Conservation (phyloP, 2,113 vertebrate species). For the Cyphomyrus discorhynchus region DNA sequence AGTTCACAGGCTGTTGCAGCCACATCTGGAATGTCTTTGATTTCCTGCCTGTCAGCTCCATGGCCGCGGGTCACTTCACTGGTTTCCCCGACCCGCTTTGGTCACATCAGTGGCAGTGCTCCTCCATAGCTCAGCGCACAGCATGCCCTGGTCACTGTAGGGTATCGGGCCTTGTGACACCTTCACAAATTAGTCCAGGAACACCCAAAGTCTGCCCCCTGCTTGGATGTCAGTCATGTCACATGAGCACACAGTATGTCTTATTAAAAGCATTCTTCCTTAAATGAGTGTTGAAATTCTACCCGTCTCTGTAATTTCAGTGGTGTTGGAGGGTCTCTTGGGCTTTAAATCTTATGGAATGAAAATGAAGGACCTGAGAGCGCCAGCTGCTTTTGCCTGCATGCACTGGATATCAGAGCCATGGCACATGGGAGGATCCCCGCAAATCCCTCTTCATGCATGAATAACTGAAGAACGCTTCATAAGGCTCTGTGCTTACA, state of each 20-base stretch:
- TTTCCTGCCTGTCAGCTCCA: background rate
- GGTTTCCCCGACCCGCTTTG: background rate
- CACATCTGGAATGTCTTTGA: background rate
- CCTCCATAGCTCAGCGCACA: background rate
- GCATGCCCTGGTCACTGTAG: background rate
- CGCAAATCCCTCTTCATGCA: background rate
- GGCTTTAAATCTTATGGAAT: background rate
- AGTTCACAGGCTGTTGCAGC: background rate
- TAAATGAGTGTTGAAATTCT: background rate
- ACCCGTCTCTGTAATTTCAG: background rate
- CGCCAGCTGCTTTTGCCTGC: background rate
- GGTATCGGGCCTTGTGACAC: background rate
- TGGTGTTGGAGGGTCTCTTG: background rate
- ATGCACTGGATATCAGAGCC: background rate
- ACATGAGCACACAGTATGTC: background rate
- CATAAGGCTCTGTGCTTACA: background rate
- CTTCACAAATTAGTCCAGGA: background rate
- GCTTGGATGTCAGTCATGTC: background rate
- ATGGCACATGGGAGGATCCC: background rate
- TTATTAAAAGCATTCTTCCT: background rate
- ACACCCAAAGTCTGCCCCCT: background rate
- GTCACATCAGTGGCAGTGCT: background rate
- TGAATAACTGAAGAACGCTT: conserved; percentile 15
- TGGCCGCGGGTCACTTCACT: background rate
- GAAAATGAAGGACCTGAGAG: background rate